Evolutionary conservation across 2,888 invertebrate species (phyloP).

Genomic region (Limnephilus marmoratus): DNA sequence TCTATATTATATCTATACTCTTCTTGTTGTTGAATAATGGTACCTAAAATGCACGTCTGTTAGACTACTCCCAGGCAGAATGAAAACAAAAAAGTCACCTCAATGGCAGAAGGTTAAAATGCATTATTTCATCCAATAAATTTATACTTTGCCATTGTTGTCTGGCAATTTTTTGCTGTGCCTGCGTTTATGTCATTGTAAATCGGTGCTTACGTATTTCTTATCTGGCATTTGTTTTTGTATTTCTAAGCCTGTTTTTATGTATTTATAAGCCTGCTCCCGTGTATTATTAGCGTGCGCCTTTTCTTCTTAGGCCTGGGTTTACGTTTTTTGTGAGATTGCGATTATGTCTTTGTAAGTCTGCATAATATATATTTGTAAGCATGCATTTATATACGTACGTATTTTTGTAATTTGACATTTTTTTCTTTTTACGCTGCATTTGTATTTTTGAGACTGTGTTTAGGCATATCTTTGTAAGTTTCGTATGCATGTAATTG

Average conservation of each 20-base stretch:
- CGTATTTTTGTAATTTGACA: too few relatives aligned
- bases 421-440: too few relatives aligned
- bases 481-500: too few relatives aligned
- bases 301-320: neutral
- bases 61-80: too few relatives aligned
- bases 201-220: neutral
- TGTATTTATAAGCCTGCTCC: neutral
- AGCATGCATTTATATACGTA: too few relatives aligned
- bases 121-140: neutral
- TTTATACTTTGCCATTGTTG: neutral
- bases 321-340: neutral
- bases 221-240: neutral
- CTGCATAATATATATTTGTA: neutral
- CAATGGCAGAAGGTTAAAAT: too few relatives aligned
- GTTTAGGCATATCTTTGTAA: neutral
- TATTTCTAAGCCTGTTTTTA: neutral
- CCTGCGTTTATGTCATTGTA: neutral
- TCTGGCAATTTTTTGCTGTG: neutral
- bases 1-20: too few relatives aligned
- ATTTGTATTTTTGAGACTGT: neutral
- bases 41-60: too few relatives aligned
- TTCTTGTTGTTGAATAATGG: too few relatives aligned
- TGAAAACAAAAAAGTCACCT: too few relatives aligned
- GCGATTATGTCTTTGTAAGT: neutral
- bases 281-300: neutral